Percentiles rank a stretch among this genome's conserved stretches.
These are phyloP conservation scores for Oryzias sinensis DNA, from an alignment of 2,797 vertebrate species.

Conservation along the genomic window DNA sequence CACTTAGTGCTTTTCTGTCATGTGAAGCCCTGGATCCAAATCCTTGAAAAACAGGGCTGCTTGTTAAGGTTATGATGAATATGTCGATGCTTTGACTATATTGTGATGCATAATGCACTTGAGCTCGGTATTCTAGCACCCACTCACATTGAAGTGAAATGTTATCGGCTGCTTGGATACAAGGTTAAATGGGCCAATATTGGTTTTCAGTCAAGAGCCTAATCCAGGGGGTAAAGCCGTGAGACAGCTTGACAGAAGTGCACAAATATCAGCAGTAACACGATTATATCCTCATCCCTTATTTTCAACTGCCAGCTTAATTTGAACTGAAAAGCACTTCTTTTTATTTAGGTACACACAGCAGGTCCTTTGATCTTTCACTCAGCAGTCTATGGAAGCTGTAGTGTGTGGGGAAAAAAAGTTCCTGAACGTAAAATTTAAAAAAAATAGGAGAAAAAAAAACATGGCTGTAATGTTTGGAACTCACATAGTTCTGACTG, in stretches of 20 bases:
- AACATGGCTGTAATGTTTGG: constrained; percentile 19
- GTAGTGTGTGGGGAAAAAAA: constrained; percentile 17
- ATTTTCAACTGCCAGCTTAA: constrained; percentile 51
- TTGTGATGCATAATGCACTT: constrained; percentile 42
- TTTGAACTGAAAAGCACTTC: constrained; percentile 49
- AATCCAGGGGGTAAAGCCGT: constrained; percentile 38
- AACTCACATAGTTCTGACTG: constrained; percentile 13
- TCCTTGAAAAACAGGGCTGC: constrained; percentile 32
- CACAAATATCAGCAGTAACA: constrained; percentile 34
- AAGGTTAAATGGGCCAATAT: constrained; percentile 45
- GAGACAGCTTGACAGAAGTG: constrained; percentile 37
- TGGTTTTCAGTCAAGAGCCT: constrained; percentile 43
- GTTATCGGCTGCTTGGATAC: constrained; percentile 39
- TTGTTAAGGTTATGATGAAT: constrained; percentile 44
- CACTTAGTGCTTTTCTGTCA: constrained; percentile 35
- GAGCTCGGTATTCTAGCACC: constrained; percentile 22
- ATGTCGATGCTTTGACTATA: constrained; percentile 33
- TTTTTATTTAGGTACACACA: constrained; percentile 50
- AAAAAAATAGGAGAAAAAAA: constrained; percentile 18
- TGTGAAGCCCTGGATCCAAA: constrained; percentile 30
- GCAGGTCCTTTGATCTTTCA: constrained; percentile 50
- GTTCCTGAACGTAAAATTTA: constrained; percentile 28
- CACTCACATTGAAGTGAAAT: constrained; percentile 49
- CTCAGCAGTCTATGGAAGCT: constrained; percentile 23
- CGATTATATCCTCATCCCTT: constrained; percentile 36